These are phyloP conservation scores for Cephalopachus bancanus DNA, from an alignment of 2,797 vertebrate species.

Conservation along the genomic window DNA sequence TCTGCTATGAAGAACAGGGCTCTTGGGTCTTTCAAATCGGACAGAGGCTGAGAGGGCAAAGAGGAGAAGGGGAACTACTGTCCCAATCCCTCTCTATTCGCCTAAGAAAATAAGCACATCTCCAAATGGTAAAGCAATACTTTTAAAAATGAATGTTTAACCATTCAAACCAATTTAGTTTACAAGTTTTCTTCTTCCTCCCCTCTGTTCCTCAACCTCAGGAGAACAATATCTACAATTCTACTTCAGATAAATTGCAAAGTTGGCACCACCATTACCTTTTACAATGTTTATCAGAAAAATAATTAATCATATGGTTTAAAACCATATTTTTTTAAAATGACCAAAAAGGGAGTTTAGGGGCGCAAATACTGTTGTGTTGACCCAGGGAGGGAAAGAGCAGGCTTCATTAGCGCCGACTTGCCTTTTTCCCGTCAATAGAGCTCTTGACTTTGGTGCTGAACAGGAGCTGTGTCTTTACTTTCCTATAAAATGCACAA, in stretches of 20 bases:
- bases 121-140: neutral
- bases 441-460: slow-evolving; percentile 38
- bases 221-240: slow-evolving; percentile 44
- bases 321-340: neutral
- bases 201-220: neutral
- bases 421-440: slow-evolving; percentile 19
- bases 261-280: neutral
- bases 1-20: neutral
- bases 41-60: neutral
- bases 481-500: slow-evolving; percentile 21
- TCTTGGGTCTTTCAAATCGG: neutral
- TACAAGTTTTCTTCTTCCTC: slow-evolving; percentile 18
- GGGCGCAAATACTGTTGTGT: neutral
- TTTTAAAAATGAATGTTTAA: neutral
- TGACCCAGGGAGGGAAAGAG: neutral
- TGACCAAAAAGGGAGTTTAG: neutral
- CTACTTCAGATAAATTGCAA: neutral
- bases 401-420: neutral
- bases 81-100: neutral
- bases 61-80: neutral
- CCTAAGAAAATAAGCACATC: neutral
- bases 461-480: neutral
- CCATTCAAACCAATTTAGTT: slow-evolving; percentile 5
- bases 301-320: neutral
- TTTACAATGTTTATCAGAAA: slow-evolving; percentile 1